Evolutionary conservation across 2,888 invertebrate genomes (phyloP), one percentile per base, ranked within the genome.

Genomic region (Drosophila prostipennis): DNA sequence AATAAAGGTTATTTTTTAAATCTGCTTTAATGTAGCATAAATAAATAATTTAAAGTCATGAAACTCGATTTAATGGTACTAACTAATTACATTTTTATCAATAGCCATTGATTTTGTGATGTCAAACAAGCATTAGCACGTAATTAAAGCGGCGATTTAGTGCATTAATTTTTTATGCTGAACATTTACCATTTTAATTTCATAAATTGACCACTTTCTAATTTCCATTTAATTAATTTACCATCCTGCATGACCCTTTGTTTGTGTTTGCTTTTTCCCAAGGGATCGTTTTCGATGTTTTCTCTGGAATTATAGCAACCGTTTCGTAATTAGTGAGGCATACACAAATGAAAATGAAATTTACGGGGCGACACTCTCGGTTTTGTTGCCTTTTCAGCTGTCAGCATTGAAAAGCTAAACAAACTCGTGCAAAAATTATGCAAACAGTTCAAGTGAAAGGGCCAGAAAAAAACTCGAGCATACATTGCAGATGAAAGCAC

Each of bases 271-370:
- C 46, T 45, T 32, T 52, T 19, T 26, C 45, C 56, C 34, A 51
- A 13, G 34, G 45, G 36, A 45, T 3, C 32, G 32, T 40, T 60
- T 54, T 52, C 10, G 32, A 37, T 54, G 46, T 46, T 46, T 57
- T 34, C 58, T 42, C 23, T 26, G 51, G 55, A 46, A 70, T 71
- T 70, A 56, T 70, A 36, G 60, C 76, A 70, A 59, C 72, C 56
- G 61, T 70, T 71, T 67, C 71, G 64, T 75, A 82, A 83, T 82
- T 76, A 80, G 75, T 78, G 77, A 58, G 65, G 53, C 36, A 69
- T 67, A 68, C 64, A 58, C 58, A 69, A 80, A 74, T 78, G 77
- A 72, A 80, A 78, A 73, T 67, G 78, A 74, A 81, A 76, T 63
- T 71, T 52, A 23, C 57, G 43, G 39, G 54, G 26, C 67, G 16